Conservation (phyloP, 2,888 invertebrate genomes). For the Drosophila barbarae region DNA sequence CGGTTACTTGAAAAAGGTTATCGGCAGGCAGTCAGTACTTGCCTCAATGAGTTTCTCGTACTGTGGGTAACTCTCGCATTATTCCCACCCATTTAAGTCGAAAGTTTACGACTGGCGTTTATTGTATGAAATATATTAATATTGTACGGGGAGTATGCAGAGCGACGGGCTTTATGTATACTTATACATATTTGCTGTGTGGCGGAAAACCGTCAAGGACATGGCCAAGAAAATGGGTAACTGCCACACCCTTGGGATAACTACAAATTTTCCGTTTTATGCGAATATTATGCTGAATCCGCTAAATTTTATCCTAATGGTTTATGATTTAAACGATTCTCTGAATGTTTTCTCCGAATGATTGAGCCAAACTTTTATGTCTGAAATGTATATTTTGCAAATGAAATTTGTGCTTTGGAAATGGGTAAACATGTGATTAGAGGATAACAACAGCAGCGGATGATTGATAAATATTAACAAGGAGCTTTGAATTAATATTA, state of each 20-base stretch:
- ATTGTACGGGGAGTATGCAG: slow-evolving; percentile 21
- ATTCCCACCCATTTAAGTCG: slow-evolving; percentile 38
- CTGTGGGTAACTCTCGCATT: slow-evolving; percentile 3
- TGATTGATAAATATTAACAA: slow-evolving; percentile 26
- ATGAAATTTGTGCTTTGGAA: slow-evolving; percentile 30
- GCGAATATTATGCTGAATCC: slow-evolving; percentile 69
- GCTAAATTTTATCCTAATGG: slow-evolving; percentile 56
- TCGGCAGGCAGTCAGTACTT: background rate
- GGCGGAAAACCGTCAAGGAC: slow-evolving; percentile 40
- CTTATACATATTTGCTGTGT: slow-evolving; percentile 21
- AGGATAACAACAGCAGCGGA: slow-evolving; percentile 1
- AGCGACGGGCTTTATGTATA: slow-evolving; percentile 1
- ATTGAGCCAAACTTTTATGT: slow-evolving; percentile 54
- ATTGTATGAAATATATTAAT: slow-evolving; percentile 60
- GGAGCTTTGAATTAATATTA: slow-evolving; percentile 20
- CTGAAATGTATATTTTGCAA: slow-evolving; percentile 42
- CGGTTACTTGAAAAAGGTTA: background rate
- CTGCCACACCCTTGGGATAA: slow-evolving; percentile 12
- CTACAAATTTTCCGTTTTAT: slow-evolving; percentile 64
- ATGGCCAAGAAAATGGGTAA: slow-evolving; percentile 49
- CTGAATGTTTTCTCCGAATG: slow-evolving; percentile 33
- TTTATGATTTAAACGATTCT: slow-evolving; percentile 65
- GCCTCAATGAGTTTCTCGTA: slow-evolving; percentile 7
- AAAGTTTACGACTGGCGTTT: slow-evolving; percentile 61
- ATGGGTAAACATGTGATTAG: slow-evolving; percentile 39